A percentile compares a stretch with the other conserved stretches of the same genome.
Evolutionary conservation across 2,888 invertebrate genomes (phyloP).

Genomic region (Petrolisthes manimaculis): DNA sequence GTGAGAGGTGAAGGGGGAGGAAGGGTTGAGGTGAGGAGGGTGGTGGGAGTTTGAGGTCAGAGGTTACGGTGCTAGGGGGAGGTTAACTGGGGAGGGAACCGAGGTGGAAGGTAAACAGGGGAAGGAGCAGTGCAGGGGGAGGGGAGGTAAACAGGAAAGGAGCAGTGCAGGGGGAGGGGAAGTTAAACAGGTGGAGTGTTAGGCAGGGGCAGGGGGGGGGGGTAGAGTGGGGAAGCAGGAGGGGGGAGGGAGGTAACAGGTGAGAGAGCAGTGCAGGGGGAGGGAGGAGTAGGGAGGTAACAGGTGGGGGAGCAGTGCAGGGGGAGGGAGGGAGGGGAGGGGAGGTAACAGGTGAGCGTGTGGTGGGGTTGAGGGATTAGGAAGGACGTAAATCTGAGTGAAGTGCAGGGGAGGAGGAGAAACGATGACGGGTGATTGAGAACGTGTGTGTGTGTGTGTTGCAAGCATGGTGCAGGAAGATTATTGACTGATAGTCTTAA

Average conservation of each 20-base stretch:
- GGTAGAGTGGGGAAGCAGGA: background rate
- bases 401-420: background rate
- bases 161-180: background rate
- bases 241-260: background rate
- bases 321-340: background rate
- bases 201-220: background rate
- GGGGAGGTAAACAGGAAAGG: background rate
- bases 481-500: too few relatives aligned
- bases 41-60: too few relatives aligned
- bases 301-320: background rate
- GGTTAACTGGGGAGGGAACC: background rate
- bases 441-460: background rate
- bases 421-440: background rate
- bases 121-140: background rate
- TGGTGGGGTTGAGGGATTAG: background rate
- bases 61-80: background rate
- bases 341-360: background rate
- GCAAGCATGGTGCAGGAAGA: too few relatives aligned
- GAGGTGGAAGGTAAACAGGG: background rate
- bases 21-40: constrained; percentile 16
- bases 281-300: background rate
- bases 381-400: background rate
- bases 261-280: background rate
- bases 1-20: constrained; percentile 20
- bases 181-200: background rate